Evolutionary conservation across 2,888 invertebrate species (phyloP).

Genomic region (Sylvicola cinctus): DNA sequence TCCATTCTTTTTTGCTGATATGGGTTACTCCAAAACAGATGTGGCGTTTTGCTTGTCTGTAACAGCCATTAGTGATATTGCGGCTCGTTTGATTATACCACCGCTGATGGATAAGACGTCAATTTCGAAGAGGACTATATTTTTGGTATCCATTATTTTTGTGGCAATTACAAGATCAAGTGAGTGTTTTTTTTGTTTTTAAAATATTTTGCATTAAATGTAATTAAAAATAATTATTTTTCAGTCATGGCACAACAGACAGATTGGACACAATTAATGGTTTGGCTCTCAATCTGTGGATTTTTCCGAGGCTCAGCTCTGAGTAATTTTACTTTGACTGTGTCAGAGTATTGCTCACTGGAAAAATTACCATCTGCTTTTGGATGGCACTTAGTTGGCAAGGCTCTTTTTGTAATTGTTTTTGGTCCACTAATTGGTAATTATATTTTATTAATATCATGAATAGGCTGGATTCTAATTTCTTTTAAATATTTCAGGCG

Average conservation of each 20-base stretch:
- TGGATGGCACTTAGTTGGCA: constrained; percentile 56
- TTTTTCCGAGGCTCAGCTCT: constrained; percentile 60
- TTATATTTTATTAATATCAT: constrained; percentile 8
- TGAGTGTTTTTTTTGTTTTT: constrained; percentile 24
- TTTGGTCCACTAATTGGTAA: constrained; percentile 51
- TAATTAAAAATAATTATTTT: constrained; percentile 8
- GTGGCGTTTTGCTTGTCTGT: constrained; percentile 54
- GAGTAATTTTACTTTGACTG: constrained; percentile 57
- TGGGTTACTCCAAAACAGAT: constrained; percentile 41
- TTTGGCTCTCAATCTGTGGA: constrained; percentile 53
- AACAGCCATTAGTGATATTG: constrained; percentile 52
- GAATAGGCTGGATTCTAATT: neutral
- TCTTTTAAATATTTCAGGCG: no score
- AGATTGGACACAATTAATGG: constrained; percentile 43
- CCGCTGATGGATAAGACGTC: constrained; percentile 49
- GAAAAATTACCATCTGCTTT: constrained; percentile 58
- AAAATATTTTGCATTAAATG: neutral
- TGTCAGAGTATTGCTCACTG: constrained; percentile 51
- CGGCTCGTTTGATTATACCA: constrained; percentile 49
- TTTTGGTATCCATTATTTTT: constrained; percentile 48
- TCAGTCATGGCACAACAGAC: constrained; percentile 53
- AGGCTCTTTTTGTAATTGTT: constrained; percentile 45
- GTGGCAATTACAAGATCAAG: constrained; percentile 52
- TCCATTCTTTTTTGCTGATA: constrained; percentile 41
- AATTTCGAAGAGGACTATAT: constrained; percentile 47